Percentiles rank a stretch among this genome's conserved stretches.
Evolutionary conservation across 2,888 invertebrate species (phyloP).

Genomic region (Tetramorium bicarinatum): DNA sequence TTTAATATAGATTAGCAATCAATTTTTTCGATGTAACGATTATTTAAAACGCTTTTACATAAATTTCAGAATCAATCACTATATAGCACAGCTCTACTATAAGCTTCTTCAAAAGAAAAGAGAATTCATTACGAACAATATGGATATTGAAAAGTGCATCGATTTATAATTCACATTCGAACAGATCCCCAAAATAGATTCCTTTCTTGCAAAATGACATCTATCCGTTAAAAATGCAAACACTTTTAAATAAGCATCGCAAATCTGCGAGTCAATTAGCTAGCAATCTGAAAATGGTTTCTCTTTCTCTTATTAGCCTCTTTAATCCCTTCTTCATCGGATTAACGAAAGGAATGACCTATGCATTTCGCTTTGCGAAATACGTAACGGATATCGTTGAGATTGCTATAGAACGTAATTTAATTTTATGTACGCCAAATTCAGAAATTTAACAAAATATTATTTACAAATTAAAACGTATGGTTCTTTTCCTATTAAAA

Average conservation of each 20-base stretch:
- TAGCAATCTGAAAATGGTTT: slow-evolving; percentile 43
- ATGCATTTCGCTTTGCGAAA: background rate
- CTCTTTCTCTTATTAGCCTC: background rate
- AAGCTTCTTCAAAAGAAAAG: slow-evolving; percentile 19
- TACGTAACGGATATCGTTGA: background rate
- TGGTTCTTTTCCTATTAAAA: background rate
- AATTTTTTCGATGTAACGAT: background rate
- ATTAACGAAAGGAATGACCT: background rate
- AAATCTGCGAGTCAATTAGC: slow-evolving; percentile 36
- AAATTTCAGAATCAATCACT: background rate
- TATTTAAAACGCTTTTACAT: slow-evolving; percentile 4
- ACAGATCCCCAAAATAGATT: slow-evolving; percentile 26
- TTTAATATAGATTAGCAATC: background rate
- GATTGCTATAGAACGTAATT: background rate
- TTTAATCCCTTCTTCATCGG: background rate
- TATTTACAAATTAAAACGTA: background rate
- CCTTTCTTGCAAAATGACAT: slow-evolving; percentile 33
- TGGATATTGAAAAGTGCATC: slow-evolving; percentile 37
- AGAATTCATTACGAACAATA: slow-evolving; percentile 20
- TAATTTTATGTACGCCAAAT: background rate
- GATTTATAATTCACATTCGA: slow-evolving; percentile 57
- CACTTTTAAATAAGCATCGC: slow-evolving; percentile 59
- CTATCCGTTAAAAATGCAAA: slow-evolving; percentile 65
- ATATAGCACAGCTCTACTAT: background rate
- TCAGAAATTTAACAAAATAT: background rate